Evolutionary conservation across 1,140 invertebrate species (phyloP).

Genomic region (Neodiprion pinetum): DNA sequence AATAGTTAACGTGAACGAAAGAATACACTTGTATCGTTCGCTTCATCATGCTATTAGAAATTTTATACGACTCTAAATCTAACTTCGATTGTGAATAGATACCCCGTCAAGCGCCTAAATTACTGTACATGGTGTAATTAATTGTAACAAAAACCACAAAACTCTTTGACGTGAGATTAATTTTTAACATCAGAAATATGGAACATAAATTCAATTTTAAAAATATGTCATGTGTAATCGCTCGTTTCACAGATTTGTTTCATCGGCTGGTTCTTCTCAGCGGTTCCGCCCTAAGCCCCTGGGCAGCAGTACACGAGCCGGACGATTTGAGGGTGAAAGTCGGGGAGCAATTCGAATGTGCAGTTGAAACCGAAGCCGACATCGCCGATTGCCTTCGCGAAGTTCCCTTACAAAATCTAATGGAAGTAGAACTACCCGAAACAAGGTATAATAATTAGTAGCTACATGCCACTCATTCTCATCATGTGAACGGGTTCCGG

Average conservation of each 20-base stretch:
- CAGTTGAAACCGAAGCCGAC: slow-evolving; percentile 54
- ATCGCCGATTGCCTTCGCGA: slow-evolving; percentile 66
- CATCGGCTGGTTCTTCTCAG: slow-evolving; percentile 85
- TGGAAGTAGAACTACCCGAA: slow-evolving; percentile 70
- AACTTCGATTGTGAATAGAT: too few relatives aligned
- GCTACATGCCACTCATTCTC: slow-evolving; percentile 43
- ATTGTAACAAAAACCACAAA: too few relatives aligned
- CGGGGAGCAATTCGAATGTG: slow-evolving; percentile 74
- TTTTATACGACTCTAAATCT: too few relatives aligned
- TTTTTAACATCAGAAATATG: not conserved
- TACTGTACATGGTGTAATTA: too few relatives aligned
- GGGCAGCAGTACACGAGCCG: slow-evolving; percentile 80
- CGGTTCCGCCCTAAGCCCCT: slow-evolving; percentile 85
- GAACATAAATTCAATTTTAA: not conserved
- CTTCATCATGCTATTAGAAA: too few relatives aligned
- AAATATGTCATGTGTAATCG: slow-evolving; percentile 25
- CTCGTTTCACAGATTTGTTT: slow-evolving; percentile 73
- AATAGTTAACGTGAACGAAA: too few relatives aligned
- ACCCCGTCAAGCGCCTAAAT: too few relatives aligned
- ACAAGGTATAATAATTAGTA: slow-evolving; percentile 57
- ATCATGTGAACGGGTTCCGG: slow-evolving; percentile 52
- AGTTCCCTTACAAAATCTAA: slow-evolving; percentile 68
- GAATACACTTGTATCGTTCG: too few relatives aligned
- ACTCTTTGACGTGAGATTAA: too few relatives aligned
- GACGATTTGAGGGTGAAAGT: slow-evolving; percentile 73